Conservation (phyloP, 2,888 invertebrate species). For the Lasioglossum figueresi region DNA sequence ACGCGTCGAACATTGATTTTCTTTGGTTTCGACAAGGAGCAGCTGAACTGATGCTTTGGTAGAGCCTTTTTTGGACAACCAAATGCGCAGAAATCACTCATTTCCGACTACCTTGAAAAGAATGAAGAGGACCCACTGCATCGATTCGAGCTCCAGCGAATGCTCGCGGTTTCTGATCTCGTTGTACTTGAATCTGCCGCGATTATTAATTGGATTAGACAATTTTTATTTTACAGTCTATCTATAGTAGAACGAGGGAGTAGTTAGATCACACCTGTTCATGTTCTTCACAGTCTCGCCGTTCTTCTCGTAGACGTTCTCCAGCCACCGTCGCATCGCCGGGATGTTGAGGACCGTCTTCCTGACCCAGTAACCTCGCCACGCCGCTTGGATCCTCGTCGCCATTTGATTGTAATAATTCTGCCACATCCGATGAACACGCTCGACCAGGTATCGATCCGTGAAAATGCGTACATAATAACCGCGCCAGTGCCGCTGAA, state of each 20-base stretch:
- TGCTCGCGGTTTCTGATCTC: constrained; percentile 52
- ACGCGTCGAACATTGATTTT: neutral
- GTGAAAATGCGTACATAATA: constrained; percentile 58
- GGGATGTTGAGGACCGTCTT: constrained; percentile 60
- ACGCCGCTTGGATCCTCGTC: constrained; percentile 74
- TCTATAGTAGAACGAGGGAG: neutral
- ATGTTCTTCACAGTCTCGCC: constrained; percentile 63
- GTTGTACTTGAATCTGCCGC: constrained; percentile 63
- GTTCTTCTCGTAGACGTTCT: constrained; percentile 66
- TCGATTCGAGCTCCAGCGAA: constrained; percentile 72
- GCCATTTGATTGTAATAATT: constrained; percentile 72
- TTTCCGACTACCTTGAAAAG: constrained; percentile 73
- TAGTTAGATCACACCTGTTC: constrained; percentile 61
- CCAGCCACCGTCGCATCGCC: constrained; percentile 68
- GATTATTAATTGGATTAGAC: neutral
- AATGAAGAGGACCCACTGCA: constrained; percentile 76
- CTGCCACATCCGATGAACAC: constrained; percentile 68
- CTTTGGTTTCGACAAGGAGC: neutral
- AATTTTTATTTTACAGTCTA: neutral
- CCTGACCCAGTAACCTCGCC: constrained; percentile 75
- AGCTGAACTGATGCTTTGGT: too few species aligned
- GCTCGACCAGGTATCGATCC: constrained; percentile 55
- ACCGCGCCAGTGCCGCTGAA: constrained; percentile 77
- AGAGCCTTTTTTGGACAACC: neutral
- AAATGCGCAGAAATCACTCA: neutral